Evolutionary conservation across 1,140 invertebrate species (phyloP).

Genomic region (Pachypeltis micranthus): DNA sequence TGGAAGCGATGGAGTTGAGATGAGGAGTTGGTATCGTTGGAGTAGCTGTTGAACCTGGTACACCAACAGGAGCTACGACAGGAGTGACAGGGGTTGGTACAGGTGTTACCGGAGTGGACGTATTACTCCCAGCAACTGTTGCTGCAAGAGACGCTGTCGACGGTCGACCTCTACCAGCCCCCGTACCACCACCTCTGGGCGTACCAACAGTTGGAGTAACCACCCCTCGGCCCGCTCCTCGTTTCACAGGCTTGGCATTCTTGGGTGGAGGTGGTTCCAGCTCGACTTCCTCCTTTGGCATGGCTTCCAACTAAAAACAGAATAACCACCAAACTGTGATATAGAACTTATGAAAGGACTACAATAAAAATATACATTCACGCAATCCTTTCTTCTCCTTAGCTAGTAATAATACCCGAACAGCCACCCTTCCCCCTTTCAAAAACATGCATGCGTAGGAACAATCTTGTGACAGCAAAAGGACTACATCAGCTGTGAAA

Average conservation of each 20-base stretch:
- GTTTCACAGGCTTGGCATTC: slow-evolving; percentile 49
- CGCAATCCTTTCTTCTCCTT: no score
- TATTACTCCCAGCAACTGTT: slow-evolving; percentile 17
- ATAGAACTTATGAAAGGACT: no score
- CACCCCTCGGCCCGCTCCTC: slow-evolving; percentile 34
- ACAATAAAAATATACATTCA: no score
- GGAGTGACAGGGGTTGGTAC: slow-evolving; percentile 31
- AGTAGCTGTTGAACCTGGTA: slow-evolving; percentile 36
- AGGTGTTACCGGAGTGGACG: slow-evolving; percentile 35
- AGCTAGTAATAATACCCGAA: no score
- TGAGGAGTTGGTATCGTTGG: slow-evolving; percentile 32
- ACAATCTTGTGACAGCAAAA: no score
- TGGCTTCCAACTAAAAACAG: slow-evolving; percentile 85
- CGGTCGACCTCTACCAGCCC: slow-evolving; percentile 29
- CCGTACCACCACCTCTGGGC: slow-evolving; percentile 31
- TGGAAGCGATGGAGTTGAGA: slow-evolving; percentile 41
- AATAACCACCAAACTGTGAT: no score
- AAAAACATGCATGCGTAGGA: no score
- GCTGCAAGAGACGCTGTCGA: slow-evolving; percentile 28
- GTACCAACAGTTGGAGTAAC: slow-evolving; percentile 28
- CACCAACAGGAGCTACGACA: slow-evolving; percentile 35
- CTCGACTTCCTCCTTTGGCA: slow-evolving; percentile 84
- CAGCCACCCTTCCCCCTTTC: no score
- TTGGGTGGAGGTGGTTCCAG: slow-evolving; percentile 59
- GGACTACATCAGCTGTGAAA: no score